Percentiles rank a stretch among this genome's conserved stretches.
Conservation (phyloP, 2,797 vertebrate genomes). For the Mycteria americana region DNA sequence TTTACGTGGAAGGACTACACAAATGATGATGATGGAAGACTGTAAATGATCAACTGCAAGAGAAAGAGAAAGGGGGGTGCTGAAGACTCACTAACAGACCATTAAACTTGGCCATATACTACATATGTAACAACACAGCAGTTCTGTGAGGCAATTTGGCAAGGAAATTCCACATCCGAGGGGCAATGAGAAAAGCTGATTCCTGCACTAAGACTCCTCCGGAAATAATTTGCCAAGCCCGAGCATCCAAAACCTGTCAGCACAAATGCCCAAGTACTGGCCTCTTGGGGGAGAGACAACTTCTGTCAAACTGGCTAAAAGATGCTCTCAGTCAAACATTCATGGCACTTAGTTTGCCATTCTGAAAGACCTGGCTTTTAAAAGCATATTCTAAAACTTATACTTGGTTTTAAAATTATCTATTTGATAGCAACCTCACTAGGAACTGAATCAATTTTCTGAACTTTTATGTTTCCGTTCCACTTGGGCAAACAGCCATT, state of each 20-base stretch:
- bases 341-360: not conserved
- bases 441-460: not conserved
- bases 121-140: not conserved
- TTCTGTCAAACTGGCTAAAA: not conserved
- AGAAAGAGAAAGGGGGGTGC: not conserved
- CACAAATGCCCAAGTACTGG: not conserved
- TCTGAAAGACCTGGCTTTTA: not conserved
- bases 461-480: not conserved
- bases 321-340: not conserved
- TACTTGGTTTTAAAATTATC: not conserved
- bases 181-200: not conserved
- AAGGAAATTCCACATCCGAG: not conserved
- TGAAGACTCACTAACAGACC: not conserved
- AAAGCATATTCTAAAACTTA: conserved; percentile 12
- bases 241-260: not conserved
- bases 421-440: not conserved
- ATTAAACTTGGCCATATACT: not conserved
- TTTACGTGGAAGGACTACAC: not conserved
- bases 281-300: not conserved
- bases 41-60: not conserved
- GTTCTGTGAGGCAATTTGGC: not conserved
- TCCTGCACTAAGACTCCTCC: not conserved
- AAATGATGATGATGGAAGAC: not conserved
- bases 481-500: not conserved
- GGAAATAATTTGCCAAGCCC: not conserved